Evolutionary conservation across 1,140 invertebrate genomes (phyloP).

Genomic region (Drosophila ambigua): DNA sequence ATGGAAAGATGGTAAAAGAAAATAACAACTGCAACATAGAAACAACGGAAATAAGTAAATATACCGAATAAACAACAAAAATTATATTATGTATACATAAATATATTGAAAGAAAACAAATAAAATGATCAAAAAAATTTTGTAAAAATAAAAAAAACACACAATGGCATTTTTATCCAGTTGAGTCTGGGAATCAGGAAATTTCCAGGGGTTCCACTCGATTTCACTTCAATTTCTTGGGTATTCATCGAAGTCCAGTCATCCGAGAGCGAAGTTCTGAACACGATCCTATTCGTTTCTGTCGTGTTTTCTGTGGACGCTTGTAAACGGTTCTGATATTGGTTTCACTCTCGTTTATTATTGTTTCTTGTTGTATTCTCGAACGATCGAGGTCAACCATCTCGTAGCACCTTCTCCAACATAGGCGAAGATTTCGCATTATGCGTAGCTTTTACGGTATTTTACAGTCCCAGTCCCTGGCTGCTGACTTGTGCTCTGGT

Average conservation of each 20-base stretch:
- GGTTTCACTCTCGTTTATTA: no score
- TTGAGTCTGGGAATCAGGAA: neutral
- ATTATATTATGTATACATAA: constrained; percentile 84
- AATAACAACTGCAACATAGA: constrained; percentile 75
- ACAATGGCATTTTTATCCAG: constrained; percentile 19
- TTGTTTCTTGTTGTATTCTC: no score
- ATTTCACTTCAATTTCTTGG: neutral
- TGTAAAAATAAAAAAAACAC: constrained; percentile 64
- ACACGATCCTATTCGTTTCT: no score
- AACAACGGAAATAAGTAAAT: constrained; percentile 76
- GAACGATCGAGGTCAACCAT: neutral
- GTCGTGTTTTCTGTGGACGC: no score
- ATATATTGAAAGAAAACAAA: constrained; percentile 83
- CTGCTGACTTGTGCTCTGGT: constrained; percentile 14
- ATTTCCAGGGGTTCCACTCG: no score
- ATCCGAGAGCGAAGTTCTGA: no score
- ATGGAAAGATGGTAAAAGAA: constrained; percentile 36
- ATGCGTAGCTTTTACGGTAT: neutral
- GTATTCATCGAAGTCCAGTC: no score
- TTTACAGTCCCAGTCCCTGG: constrained; percentile 20
- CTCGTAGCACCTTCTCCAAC: neutral
- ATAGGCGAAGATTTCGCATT: constrained; percentile 14
- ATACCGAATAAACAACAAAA: constrained; percentile 71
- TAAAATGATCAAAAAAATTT: constrained; percentile 83
- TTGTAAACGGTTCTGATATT: no score